Evolutionary conservation across 2,888 invertebrate species (phyloP).

Genomic region (Pachliopta kotzebuea): DNA sequence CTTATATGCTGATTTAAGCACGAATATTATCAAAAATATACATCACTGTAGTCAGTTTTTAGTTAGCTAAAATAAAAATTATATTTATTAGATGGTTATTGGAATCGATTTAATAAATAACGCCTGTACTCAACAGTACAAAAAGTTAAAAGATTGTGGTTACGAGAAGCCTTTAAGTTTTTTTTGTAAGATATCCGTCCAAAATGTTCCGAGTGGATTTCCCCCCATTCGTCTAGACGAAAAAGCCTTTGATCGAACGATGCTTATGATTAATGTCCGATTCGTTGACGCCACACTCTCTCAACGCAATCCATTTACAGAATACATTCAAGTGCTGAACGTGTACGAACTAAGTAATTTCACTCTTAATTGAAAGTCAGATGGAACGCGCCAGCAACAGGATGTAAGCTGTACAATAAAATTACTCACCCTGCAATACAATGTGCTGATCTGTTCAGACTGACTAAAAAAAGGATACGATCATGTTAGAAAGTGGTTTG

Average conservation of each 20-base stretch:
- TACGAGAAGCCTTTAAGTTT: no score
- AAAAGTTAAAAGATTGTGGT: no score
- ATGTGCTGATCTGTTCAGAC: conserved; percentile 21
- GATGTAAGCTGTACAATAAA: conserved; percentile 27
- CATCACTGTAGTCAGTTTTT: no score
- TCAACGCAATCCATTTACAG: conserved; percentile 17
- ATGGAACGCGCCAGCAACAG: conserved; percentile 20
- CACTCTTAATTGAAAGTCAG: conserved; percentile 28
- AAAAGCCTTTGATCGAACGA: conserved; percentile 40
- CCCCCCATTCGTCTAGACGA: conserved; percentile 27
- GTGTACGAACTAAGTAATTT: conserved; percentile 23
- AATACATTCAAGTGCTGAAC: conserved; percentile 21
- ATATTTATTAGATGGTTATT: no score
- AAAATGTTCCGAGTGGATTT: no score
- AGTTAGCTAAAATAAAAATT: no score
- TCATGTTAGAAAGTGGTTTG: not conserved
- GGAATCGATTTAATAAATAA: no score
- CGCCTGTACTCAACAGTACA: no score
- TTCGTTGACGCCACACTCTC: conserved; percentile 9
- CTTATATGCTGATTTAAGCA: no score
- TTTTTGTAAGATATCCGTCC: no score
- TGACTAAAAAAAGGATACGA: conserved; percentile 11
- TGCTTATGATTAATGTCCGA: conserved; percentile 29
- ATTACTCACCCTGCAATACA: conserved; percentile 25
- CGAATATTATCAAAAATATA: no score